Percentiles rank a stretch among this genome's conserved stretches.
These are phyloP conservation scores for Ailurus styani DNA, from an alignment of 2,113 vertebrate genomes.

Conservation along the genomic window DNA sequence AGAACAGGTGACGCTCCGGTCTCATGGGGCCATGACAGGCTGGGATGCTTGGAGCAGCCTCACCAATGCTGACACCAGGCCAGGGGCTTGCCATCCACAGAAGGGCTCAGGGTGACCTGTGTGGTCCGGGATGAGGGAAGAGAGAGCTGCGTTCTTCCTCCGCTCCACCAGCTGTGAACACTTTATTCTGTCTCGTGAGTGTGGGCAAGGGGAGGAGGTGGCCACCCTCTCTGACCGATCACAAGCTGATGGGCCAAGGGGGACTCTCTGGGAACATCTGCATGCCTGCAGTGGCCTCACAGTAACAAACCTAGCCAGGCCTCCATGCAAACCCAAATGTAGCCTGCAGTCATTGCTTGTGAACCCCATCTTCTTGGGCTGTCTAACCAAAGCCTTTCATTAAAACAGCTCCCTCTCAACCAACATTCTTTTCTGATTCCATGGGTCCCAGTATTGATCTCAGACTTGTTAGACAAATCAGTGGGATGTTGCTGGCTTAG, in stretches of 20 bases:
- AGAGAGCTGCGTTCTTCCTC: neutral
- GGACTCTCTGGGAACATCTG: neutral
- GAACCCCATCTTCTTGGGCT: neutral
- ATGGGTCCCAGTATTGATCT: neutral
- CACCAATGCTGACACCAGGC: neutral
- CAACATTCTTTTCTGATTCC: neutral
- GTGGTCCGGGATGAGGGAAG: accelerated
- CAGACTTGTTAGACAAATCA: neutral
- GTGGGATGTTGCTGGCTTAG: neutral
- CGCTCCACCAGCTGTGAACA: neutral
- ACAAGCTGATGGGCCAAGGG: neutral
- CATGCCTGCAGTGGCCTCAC: neutral
- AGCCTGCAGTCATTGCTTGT: too few relatives aligned
- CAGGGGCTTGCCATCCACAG: too few relatives aligned
- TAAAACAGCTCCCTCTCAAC: neutral
- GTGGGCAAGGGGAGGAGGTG: neutral
- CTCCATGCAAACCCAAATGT: neutral
- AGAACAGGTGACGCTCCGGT: neutral
- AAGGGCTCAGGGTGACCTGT: neutral
- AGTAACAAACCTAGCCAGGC: neutral
- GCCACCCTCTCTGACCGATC: neutral
- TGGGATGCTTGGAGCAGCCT: neutral
- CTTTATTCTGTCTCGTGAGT: neutral
- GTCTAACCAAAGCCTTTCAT: neutral
- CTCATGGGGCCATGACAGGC: accelerated